Evolutionary conservation across 2,797 vertebrate species (phyloP).

Genomic region (Limosa lapponica): DNA sequence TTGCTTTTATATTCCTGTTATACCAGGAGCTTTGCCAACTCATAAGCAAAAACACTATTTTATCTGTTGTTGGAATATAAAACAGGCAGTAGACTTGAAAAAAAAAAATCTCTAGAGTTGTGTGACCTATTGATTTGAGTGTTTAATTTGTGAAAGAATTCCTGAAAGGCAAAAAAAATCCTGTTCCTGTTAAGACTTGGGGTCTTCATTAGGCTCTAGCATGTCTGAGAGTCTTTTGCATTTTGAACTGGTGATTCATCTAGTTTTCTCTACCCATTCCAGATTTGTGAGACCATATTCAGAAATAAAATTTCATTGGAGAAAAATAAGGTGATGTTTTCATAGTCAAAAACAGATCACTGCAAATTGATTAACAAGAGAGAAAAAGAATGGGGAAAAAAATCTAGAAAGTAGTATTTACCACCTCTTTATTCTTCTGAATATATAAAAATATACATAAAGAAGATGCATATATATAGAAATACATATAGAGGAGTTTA

Average conservation of each 20-base stretch:
- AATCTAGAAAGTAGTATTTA: not conserved
- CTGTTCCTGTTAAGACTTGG: not conserved
- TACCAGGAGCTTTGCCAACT: not conserved
- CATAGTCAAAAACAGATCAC: not conserved
- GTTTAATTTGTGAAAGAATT: not conserved
- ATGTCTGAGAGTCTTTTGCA: not conserved
- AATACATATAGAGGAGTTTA: too few relatives aligned
- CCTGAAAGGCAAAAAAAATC: not conserved
- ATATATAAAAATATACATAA: not conserved
- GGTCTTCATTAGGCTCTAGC: not conserved
- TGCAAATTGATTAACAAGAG: not conserved
- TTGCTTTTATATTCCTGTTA: not conserved
- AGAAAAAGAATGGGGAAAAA: not conserved
- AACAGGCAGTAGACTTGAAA: not conserved
- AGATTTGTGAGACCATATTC: not conserved
- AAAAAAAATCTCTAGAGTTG: not conserved
- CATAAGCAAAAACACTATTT: constrained; percentile 10
- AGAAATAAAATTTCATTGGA: not conserved
- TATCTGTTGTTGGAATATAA: not conserved
- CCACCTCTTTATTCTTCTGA: not conserved
- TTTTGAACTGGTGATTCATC: not conserved
- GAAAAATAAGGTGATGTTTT: not conserved
- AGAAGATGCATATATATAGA: too few relatives aligned
- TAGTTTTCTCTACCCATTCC: not conserved
- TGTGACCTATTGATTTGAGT: not conserved